These are phyloP conservation scores for Benthosema pterotum DNA, from an alignment of 2,797 vertebrate genomes.

Conservation along the genomic window DNA sequence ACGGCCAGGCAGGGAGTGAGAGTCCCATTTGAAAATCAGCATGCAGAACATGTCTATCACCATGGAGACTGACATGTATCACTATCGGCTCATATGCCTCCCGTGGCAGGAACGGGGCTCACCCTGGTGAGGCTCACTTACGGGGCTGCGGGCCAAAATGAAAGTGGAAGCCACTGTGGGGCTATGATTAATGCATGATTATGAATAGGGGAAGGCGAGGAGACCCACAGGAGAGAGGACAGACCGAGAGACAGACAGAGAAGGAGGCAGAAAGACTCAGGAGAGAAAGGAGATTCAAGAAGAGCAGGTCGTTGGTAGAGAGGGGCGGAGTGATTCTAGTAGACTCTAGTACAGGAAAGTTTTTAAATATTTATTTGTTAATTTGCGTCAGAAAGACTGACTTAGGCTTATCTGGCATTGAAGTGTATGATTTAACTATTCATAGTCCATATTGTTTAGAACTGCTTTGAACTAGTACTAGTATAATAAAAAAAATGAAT, in stretches of 20 bases:
- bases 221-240: constrained; percentile 28
- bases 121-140: constrained; percentile 14
- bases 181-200: constrained; percentile 35
- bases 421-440: too few relatives aligned
- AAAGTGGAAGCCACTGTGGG: constrained; percentile 40
- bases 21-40: constrained; percentile 29
- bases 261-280: constrained; percentile 42
- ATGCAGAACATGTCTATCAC: constrained; percentile 47
- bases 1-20: too few relatives aligned
- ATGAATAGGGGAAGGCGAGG: constrained; percentile 7
- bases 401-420: too few relatives aligned
- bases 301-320: constrained; percentile 13
- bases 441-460: too few relatives aligned
- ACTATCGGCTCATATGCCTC: constrained; percentile 22
- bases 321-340: too few relatives aligned
- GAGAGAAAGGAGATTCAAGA: constrained; percentile 32
- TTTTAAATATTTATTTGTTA: too few relatives aligned
- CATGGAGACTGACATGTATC: constrained; percentile 68
- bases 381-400: too few relatives aligned
- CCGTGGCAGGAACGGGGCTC: constrained; percentile 37
- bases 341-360: too few relatives aligned
- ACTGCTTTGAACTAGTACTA: too few relatives aligned
- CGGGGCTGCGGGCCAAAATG: constrained; percentile 42
- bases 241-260: constrained; percentile 27
- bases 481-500: too few relatives aligned